Percentiles rank a stretch among this genome's conserved stretches.
Evolutionary conservation across 1,140 invertebrate genomes (phyloP).

Genomic region (Limonius californicus): DNA sequence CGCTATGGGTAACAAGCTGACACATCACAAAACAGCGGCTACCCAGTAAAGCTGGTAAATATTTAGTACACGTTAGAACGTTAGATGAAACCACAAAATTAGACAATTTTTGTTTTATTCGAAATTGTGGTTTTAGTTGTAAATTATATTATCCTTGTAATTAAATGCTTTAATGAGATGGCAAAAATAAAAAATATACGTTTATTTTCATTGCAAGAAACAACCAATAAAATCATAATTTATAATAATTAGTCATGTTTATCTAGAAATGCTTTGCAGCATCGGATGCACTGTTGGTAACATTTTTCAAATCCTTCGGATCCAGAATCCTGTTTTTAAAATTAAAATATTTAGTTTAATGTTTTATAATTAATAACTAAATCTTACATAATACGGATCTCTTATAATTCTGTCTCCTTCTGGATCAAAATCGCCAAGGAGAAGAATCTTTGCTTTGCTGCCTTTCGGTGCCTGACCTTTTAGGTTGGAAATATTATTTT

Average conservation of each 20-base stretch:
- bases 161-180: too few relatives aligned
- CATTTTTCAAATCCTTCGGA: constrained; percentile 66
- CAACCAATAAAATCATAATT: too few relatives aligned
- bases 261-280: constrained; percentile 64
- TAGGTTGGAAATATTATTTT: constrained; percentile 71
- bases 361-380: too few relatives aligned
- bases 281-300: constrained; percentile 66
- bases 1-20: constrained; percentile 49
- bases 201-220: too few relatives aligned
- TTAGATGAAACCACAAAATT: too few relatives aligned
- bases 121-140: too few relatives aligned
- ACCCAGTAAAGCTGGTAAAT: background rate
- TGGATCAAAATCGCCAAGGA: constrained; percentile 81
- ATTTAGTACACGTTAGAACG: too few relatives aligned
- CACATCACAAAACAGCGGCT: constrained; percentile 42
- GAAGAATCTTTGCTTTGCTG: constrained; percentile 65
- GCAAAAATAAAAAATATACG: too few relatives aligned
- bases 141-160: too few relatives aligned
- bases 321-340: constrained; percentile 58
- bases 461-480: constrained; percentile 52
- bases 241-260: background rate
- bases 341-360: too few relatives aligned
- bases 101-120: too few relatives aligned
- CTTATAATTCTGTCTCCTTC: constrained; percentile 72
- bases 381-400: constrained; percentile 75